Evolutionary conservation across 2,888 invertebrate genomes (phyloP).

Genomic region (Epistrophe eligans): DNA sequence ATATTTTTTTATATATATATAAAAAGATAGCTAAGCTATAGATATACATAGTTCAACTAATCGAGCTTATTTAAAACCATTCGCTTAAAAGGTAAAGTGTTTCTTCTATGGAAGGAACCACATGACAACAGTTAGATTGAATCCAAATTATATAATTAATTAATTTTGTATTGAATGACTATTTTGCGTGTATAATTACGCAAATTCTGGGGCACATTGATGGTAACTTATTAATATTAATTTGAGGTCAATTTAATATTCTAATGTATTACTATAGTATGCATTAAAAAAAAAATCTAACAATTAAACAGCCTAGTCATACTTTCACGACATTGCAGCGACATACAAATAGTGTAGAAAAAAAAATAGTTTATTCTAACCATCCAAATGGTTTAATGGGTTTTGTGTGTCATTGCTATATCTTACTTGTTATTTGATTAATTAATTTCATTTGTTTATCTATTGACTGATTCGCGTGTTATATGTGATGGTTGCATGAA

Average conservation of each 20-base stretch:
- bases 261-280: background rate
- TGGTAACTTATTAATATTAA: constrained; percentile 3
- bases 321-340: background rate
- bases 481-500: background rate
- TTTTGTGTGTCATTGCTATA: constrained; percentile 6
- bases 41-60: background rate
- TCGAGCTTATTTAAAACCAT: background rate
- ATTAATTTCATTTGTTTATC: background rate
- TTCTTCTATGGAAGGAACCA: background rate
- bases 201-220: constrained; percentile 5
- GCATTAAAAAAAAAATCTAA: background rate
- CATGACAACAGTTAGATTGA: background rate
- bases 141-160: background rate
- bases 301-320: background rate
- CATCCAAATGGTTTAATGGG: background rate
- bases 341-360: background rate
- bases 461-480: background rate
- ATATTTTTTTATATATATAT: too few relatives aligned
- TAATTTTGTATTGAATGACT: background rate
- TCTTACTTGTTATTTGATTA: background rate
- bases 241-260: constrained; percentile 4
- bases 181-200: constrained; percentile 5
- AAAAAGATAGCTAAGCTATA: background rate
- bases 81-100: background rate
- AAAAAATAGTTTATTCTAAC: background rate